These are phyloP conservation scores for Pseudomyrmex gracilis DNA, from an alignment of 1,140 invertebrate species.

Conservation along the genomic window DNA sequence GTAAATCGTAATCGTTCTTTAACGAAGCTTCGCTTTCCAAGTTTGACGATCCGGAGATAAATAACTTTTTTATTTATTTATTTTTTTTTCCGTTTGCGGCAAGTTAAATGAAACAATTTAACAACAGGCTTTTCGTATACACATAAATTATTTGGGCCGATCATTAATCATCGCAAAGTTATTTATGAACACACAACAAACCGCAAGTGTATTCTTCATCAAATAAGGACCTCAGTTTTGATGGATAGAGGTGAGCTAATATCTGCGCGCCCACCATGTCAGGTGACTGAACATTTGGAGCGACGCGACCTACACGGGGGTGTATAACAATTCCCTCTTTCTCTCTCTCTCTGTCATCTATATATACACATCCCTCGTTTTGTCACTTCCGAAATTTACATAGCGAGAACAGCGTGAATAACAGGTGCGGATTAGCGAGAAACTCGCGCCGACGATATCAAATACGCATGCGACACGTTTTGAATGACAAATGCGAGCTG, in stretches of 20 bases:
- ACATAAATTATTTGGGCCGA: background rate
- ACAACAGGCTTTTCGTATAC: background rate
- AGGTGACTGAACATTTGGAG: constrained; percentile 25
- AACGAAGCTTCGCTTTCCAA: background rate
- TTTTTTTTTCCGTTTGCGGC: too few species aligned
- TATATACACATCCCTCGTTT: too few species aligned
- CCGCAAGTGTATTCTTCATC: background rate
- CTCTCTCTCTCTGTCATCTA: background rate
- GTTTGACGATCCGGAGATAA: background rate
- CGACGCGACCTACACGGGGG: background rate
- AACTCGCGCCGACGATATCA: background rate
- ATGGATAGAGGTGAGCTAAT: background rate
- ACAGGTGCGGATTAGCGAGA: constrained; percentile 30
- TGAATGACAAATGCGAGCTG: background rate
- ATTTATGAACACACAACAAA: background rate
- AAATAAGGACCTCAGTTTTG: background rate
- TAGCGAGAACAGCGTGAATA: constrained; percentile 18
- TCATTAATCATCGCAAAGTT: background rate
- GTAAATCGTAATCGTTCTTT: background rate
- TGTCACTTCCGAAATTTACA: constrained; percentile 32
- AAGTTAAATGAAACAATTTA: background rate
- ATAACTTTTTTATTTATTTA: background rate
- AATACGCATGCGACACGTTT: background rate
- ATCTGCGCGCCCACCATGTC: background rate
- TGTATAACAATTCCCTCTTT: background rate